Percentiles rank a stretch among this genome's conserved stretches.
Conservation (phyloP, 1,140 invertebrate species). For the Papilio polytes region DNA sequence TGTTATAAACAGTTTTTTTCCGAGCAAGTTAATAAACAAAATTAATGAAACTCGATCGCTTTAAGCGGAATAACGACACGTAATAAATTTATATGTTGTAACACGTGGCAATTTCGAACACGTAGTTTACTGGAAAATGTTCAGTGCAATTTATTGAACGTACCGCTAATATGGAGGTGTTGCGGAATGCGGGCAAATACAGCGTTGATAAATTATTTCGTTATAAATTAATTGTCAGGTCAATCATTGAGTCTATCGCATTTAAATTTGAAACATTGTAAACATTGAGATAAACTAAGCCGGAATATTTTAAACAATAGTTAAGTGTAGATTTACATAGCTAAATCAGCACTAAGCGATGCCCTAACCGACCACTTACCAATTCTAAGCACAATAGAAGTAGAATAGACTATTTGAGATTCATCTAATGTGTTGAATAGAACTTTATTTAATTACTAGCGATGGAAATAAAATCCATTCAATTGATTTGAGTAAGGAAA, state of each 20-base stretch:
- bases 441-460: no score
- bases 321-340: no score
- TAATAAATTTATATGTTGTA: slow-evolving; percentile 1
- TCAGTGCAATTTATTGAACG: slow-evolving; percentile 8
- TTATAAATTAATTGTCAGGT: not conserved
- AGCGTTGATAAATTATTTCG: not conserved
- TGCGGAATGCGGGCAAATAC: not conserved
- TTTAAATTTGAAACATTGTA: not conserved
- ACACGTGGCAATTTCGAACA: slow-evolving; percentile 5
- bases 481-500: no score
- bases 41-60: not conserved
- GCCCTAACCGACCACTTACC: no score
- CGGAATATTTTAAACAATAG: not conserved
- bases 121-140: not conserved
- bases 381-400: no score
- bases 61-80: not conserved
- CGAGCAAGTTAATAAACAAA: not conserved
- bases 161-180: not conserved
- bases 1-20: not conserved
- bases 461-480: no score
- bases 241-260: not conserved
- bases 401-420: no score
- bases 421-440: no score
- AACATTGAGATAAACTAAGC: not conserved
- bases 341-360: no score